Conservation (phyloP, 2,113 vertebrate species). For the Lampris megalopsis region DNA sequence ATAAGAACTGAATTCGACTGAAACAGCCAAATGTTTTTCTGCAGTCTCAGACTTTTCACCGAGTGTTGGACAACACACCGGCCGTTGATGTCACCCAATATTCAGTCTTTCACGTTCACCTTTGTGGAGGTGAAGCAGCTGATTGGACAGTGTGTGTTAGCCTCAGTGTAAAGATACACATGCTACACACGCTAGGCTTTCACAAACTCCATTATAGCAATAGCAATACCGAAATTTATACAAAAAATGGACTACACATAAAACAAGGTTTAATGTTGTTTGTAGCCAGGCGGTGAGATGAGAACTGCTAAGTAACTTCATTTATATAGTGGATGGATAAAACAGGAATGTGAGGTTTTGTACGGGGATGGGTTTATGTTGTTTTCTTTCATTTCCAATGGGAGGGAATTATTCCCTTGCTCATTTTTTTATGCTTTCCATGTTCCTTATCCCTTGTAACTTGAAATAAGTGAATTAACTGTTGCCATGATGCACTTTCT, state of each 20-base stretch:
- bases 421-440: background rate
- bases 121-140: background rate
- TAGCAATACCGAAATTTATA: background rate
- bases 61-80: background rate
- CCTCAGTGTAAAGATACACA: background rate
- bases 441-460: background rate
- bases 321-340: slow-evolving; percentile 27
- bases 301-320: slow-evolving; percentile 26
- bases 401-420: background rate
- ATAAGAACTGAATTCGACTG: background rate
- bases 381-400: background rate
- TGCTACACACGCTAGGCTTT: background rate
- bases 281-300: slow-evolving; percentile 43
- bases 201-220: background rate
- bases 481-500: background rate
- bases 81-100: background rate
- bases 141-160: background rate
- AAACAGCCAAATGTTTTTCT: background rate
- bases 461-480: background rate
- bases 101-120: background rate
- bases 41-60: background rate
- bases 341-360: background rate
- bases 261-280: background rate
- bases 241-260: slow-evolving; percentile 6
- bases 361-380: background rate